Evolutionary conservation across 2,113 vertebrate genomes (phyloP), one percentile per base, ranked within the genome.

Genomic region (Engystomops pustulosus): DNA sequence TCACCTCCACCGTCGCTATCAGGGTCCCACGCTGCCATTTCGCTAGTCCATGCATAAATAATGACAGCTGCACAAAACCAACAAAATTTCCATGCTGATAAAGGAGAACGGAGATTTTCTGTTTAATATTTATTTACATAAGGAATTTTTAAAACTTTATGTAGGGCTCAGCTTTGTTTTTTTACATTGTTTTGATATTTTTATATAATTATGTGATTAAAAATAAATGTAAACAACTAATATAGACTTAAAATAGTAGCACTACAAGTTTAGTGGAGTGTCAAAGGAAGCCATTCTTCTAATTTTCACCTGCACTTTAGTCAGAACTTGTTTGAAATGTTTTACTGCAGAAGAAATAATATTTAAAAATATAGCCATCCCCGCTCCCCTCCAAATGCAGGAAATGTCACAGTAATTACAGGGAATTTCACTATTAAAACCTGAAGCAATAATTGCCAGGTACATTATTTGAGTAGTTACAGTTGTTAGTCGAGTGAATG

Each of bases 381-480:
- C 17, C 7, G 8, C 14, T 45, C 68, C 58, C 18, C 41, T 68
- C 44, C 68, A 72, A 32, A 20, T 44, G 12, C 80, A 72, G 67
- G 15, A 81, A 71, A 58, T 71, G 80, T 55, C 80, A 81, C 17
- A 3, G 49, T 81, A 72, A 81, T 81, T 71, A 81, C 47, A 36
- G 27, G 49, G 67, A 81, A 81, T 74, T 58, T 62, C 53, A 58
- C 70, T 83, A 83, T 75, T 83, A 83, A 83, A 60, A 75, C 34
- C 25, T 83, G 70, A 83, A 83, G 81, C 23, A 74, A 75, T 83
- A 74, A 83, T 62, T 83, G 69, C 53, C 11, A 41, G 81, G 36
- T 62, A 83, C 68, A 74, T 62, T 60, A 75, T 77, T 62, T 34
- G 25, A 83, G 81, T 25, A 74, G 81, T 60, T 71, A 58, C 68